Evolutionary conservation across 2,888 invertebrate species (phyloP).

Genomic region (Morpho achilles): DNA sequence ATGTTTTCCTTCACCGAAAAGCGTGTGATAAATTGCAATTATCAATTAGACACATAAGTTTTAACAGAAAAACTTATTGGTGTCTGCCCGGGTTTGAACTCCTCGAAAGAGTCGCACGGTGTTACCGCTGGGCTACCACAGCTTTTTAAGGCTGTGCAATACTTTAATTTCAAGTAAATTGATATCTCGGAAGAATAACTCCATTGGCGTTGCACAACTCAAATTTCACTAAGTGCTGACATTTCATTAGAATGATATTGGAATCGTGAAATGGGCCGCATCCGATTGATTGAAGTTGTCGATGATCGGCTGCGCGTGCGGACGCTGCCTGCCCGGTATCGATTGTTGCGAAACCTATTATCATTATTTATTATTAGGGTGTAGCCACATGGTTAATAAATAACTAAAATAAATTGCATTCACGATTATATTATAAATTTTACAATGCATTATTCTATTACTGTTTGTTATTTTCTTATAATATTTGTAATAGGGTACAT

Average conservation of each 20-base stretch:
- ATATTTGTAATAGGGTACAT: no score
- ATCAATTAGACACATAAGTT: no score
- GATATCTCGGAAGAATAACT: slow-evolving; percentile 15
- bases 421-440: no score
- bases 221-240: slow-evolving; percentile 71
- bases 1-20: no score
- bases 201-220: slow-evolving; percentile 53
- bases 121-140: no score
- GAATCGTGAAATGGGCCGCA: slow-evolving; percentile 74
- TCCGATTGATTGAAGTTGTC: slow-evolving; percentile 68
- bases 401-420: background rate
- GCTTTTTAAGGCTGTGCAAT: background rate
- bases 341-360: slow-evolving; percentile 44
- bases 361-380: slow-evolving; percentile 26
- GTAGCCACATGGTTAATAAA: slow-evolving; percentile 21
- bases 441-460: no score
- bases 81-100: no score
- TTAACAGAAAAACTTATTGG: no score
- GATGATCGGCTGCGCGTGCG: slow-evolving; percentile 52
- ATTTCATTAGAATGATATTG: slow-evolving; percentile 76
- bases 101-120: no score
- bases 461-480: no score
- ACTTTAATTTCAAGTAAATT: slow-evolving; percentile 4
- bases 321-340: slow-evolving; percentile 46
- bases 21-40: no score